Base-by-base conservation (phyloP, 1,140 invertebrate species). In the Eubasilissa regina region DNA sequence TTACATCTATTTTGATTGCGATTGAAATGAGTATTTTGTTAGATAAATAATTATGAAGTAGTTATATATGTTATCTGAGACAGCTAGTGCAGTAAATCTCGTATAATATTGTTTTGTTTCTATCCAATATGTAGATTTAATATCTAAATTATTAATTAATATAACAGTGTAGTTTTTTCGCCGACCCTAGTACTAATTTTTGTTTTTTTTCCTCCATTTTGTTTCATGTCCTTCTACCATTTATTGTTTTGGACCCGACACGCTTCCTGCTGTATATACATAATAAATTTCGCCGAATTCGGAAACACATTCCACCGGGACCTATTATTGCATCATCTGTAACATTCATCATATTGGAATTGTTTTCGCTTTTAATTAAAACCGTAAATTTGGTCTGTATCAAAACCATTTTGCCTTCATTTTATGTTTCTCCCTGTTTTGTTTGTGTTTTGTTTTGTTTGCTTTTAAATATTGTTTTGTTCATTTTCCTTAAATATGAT, bases 401-500 rank as follows among this genome's bases (percentile, higher is more conserved):
- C 60, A 15, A 75, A 62, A 62, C 62, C 56, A 45, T 76, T 75
- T 47, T 66, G 45, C 58, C 45, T 77, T 79, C 44, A 12, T 81
- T 44, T 79, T 80, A 64, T 66, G 74, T 80, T 79, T 82, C 77
- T 78, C 68, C 19, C 25, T 10, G n/a, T 73, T 73, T 21, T 55
- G 17, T 73, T 73, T 21, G 47, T 43, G 21, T 73, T 73, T 73
- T 55, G 15, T 68, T 68, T 68, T 7, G 17, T 68, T 68, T 17
- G 15, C 51, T 55, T 47, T 70, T 55, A 43, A 35, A 11, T n/a
- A 51, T 78, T 78, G n/a, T 17, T 77, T 78, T 80, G 79, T 58
- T 4, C n/a, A 15, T 21, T 19, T 58, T 58, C 25, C 25, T 58
- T 15, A 58, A 19, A 12, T 58, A 35, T 8, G 0, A 19, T 19